phyloP scores from a whole-genome alignment of 2,888 invertebrate species.

The Axea sp. region DNA sequence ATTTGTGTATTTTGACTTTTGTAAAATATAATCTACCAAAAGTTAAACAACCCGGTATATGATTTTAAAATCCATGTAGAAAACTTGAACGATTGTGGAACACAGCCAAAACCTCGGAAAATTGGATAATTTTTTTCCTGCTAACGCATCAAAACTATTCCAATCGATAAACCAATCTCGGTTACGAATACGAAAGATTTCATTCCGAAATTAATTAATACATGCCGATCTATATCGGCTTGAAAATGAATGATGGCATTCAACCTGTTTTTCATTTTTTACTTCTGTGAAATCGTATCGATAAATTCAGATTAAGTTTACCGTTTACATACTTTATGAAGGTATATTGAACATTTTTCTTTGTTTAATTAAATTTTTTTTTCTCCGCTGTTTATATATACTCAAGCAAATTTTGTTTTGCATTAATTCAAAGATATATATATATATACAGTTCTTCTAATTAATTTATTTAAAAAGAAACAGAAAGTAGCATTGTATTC shows the following conservation, averaged over 20 bases:
- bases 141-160: conserved; percentile 18
- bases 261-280: conserved; percentile 41
- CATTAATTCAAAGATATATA: no score
- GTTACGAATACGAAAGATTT: conserved; percentile 24
- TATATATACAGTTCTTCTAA: no score
- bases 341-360: no score
- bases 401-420: no score
- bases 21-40: no score
- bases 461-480: no score
- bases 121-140: conserved; percentile 49
- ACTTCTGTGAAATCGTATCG: conserved; percentile 12
- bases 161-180: conserved; percentile 8
- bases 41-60: no score
- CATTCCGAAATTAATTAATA: conserved; percentile 36
- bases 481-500: no score
- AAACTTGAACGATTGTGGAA: no score
- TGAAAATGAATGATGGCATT: conserved; percentile 23
- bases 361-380: conserved; percentile 5
- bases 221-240: conserved; percentile 32
- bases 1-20: no score
- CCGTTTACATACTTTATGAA: conserved; percentile 22
- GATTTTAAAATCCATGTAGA: no score
- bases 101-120: conserved; percentile 57
- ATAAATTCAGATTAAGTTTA: conserved; percentile 33
- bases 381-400: no score